Conservation (phyloP, 2,888 invertebrate species). For the Vesta saturnalis region DNA sequence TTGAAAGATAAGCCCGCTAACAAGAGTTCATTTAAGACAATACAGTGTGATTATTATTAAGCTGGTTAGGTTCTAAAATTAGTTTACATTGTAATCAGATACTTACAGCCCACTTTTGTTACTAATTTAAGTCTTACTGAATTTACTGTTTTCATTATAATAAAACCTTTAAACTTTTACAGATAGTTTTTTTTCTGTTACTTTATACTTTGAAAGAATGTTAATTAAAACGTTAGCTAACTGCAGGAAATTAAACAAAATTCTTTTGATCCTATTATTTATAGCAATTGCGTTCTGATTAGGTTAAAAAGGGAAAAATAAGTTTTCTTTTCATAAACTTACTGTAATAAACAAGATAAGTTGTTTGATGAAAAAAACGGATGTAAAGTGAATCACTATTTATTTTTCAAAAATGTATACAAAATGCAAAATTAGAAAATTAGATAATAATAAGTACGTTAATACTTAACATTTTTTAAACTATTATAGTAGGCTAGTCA, state of each 20-base stretch:
- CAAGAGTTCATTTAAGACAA: constrained; percentile 25
- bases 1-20: constrained; percentile 23
- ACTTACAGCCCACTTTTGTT: not conserved
- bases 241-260: not conserved
- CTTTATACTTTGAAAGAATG: not conserved
- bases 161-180: not conserved
- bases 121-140: not conserved
- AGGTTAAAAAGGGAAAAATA: too few species aligned
- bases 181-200: not conserved
- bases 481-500: too few species aligned
- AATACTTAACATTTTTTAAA: too few species aligned
- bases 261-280: not conserved
- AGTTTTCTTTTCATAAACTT: too few species aligned
- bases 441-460: too few species aligned
- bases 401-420: too few species aligned
- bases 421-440: too few species aligned
- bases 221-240: not conserved
- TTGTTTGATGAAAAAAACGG: too few species aligned
- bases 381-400: too few species aligned
- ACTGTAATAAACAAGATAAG: too few species aligned
- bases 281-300: not conserved
- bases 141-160: not conserved
- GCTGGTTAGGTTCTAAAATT: not conserved
- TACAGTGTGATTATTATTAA: constrained; percentile 20
- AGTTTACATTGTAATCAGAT: not conserved